Percentiles rank a stretch among this genome's conserved stretches.
Evolutionary conservation across 2,797 vertebrate species (phyloP).

Genomic region (Siniperca scherzeri): DNA sequence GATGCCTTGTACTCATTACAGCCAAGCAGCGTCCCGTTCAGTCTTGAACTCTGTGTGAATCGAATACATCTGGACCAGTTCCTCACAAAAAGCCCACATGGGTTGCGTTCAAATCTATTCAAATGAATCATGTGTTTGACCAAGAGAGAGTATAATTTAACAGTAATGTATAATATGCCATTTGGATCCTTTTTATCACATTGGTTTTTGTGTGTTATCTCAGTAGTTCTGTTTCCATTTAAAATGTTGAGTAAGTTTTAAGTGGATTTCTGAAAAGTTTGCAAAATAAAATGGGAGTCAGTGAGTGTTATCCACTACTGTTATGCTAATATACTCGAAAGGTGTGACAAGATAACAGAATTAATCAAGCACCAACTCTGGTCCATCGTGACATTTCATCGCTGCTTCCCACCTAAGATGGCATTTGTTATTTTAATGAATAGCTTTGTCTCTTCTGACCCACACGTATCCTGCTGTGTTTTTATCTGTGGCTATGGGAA

Average conservation of each 20-base stretch:
- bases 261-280: slow-evolving; percentile 5
- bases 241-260: not conserved
- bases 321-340: slow-evolving; percentile 4
- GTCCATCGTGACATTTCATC: not conserved
- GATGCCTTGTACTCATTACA: no score
- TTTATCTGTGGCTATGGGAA: not conserved
- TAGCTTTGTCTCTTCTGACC: not conserved
- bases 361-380: slow-evolving; percentile 14
- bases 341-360: slow-evolving; percentile 29
- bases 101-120: not conserved
- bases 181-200: not conserved
- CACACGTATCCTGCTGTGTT: not conserved
- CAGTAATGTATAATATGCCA: not conserved
- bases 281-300: not conserved
- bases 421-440: slow-evolving; percentile 17
- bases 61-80: not conserved
- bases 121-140: no score
- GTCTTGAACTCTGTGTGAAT: not conserved
- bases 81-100: not conserved
- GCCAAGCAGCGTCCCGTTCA: not conserved
- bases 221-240: not conserved
- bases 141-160: not conserved
- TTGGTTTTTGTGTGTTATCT: not conserved
- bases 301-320: not conserved
- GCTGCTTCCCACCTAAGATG: not conserved